These are phyloP conservation scores for Microcebus griseorufus DNA, from an alignment of 2,113 vertebrate genomes.

Conservation along the genomic window DNA sequence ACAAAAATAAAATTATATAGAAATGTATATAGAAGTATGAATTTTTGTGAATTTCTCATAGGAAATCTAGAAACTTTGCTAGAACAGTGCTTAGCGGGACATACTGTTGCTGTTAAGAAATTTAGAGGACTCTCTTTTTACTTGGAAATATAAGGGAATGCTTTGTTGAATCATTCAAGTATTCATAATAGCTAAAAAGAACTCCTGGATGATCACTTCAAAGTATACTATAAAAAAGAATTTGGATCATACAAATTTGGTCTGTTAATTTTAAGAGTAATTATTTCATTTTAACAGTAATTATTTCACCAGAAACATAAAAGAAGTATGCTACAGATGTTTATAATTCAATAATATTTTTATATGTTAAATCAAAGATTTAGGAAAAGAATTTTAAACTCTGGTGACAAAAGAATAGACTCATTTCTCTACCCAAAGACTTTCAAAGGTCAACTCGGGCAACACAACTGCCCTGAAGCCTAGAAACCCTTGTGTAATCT, in stretches of 20 bases:
- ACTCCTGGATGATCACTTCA: background rate
- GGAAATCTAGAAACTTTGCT: slow-evolving; percentile 47
- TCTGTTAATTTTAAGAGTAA: slow-evolving; percentile 15
- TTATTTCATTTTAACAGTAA: background rate
- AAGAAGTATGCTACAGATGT: background rate
- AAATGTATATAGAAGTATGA: background rate
- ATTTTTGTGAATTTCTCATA: background rate
- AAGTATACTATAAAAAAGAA: background rate
- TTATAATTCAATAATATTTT: slow-evolving; percentile 25
- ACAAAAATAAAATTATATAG: slow-evolving; percentile 50
- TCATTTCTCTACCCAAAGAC: background rate
- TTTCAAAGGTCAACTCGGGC: slow-evolving; percentile 4
- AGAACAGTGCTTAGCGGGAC: background rate
- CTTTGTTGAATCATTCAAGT: background rate
- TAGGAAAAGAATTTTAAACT: background rate
- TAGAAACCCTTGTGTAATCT: background rate
- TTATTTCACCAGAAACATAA: slow-evolving; percentile 39
- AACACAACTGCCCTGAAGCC: background rate
- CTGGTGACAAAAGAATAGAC: slow-evolving; percentile 15
- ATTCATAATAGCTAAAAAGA: background rate
- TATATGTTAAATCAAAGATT: background rate
- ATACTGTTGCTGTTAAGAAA: slow-evolving; percentile 44
- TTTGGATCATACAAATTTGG: background rate
- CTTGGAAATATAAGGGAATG: background rate
- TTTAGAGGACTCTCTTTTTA: slow-evolving; percentile 26